These are phyloP conservation scores for Psittacula derbiana DNA, from an alignment of 2,797 vertebrate genomes.

Conservation along the genomic window DNA sequence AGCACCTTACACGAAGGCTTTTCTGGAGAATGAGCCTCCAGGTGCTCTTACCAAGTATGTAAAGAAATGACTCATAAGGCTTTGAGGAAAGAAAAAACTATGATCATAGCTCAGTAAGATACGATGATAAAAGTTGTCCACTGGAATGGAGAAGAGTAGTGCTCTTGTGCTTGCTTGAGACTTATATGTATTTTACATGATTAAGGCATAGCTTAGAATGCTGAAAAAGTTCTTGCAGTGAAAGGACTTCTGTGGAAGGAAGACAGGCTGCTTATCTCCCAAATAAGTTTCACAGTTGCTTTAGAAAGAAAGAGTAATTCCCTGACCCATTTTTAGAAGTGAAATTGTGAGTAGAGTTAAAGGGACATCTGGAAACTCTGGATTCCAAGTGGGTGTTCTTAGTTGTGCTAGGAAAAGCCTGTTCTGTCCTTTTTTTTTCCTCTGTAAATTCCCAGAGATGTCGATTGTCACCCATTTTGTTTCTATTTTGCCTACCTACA, in stretches of 20 bases:
- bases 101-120: neutral
- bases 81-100: neutral
- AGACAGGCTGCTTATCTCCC: neutral
- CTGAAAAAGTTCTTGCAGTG: neutral
- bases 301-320: neutral
- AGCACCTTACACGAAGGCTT: neutral
- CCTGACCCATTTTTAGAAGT: neutral
- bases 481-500: neutral
- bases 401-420: neutral
- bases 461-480: neutral
- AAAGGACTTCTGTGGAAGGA: neutral
- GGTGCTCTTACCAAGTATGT: neutral
- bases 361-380: neutral
- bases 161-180: accelerated
- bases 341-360: neutral
- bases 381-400: neutral
- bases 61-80: neutral
- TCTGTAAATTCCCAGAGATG: neutral
- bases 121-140: neutral
- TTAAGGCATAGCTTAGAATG: neutral
- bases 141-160: neutral
- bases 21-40: neutral
- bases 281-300: neutral
- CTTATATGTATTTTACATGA: neutral
- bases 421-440: neutral